A percentile compares a stretch with the other conserved stretches of the same genome.
Conservation (phyloP, 1,140 invertebrate genomes). For the Holcopasites calliopsidis region DNA sequence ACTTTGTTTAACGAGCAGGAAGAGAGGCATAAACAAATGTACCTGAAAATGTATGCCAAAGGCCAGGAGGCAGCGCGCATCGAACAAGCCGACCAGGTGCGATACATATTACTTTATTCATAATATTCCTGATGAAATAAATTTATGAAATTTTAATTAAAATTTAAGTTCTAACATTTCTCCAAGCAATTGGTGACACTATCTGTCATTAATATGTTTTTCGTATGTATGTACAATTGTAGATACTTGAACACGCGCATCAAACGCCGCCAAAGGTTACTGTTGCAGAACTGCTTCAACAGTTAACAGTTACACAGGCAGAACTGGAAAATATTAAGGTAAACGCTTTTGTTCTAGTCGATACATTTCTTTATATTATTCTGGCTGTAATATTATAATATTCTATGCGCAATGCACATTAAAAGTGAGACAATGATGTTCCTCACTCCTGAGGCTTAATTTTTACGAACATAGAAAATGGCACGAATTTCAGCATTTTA, state of each 20-base stretch:
- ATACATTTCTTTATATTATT: neutral
- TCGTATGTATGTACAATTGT: constrained; percentile 62
- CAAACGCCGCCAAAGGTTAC: constrained; percentile 83
- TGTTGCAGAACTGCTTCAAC: constrained; percentile 88
- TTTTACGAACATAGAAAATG: constrained; percentile 9
- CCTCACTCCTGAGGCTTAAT: constrained; percentile 5
- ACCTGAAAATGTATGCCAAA: constrained; percentile 91
- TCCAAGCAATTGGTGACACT: no score
- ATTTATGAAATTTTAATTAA: neutral
- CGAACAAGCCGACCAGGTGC: constrained; percentile 83
- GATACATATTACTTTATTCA: neutral
- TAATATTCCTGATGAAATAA: neutral
- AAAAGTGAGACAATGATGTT: neutral
- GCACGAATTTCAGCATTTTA: constrained; percentile 12
- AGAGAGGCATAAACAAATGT: constrained; percentile 87
- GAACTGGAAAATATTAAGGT: constrained; percentile 93
- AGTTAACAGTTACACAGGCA: constrained; percentile 88
- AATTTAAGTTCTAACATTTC: no score
- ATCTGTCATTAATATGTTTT: constrained; percentile 13
- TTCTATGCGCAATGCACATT: constrained; percentile 1
- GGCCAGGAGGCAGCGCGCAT: constrained; percentile 88
- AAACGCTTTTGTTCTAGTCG: constrained; percentile 62
- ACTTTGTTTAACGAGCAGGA: constrained; percentile 83
- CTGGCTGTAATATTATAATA: constrained; percentile 15
- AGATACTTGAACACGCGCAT: constrained; percentile 83